Base-by-base conservation (phyloP, 2,113 vertebrate species). In the Anas platyrhynchos region DNA sequence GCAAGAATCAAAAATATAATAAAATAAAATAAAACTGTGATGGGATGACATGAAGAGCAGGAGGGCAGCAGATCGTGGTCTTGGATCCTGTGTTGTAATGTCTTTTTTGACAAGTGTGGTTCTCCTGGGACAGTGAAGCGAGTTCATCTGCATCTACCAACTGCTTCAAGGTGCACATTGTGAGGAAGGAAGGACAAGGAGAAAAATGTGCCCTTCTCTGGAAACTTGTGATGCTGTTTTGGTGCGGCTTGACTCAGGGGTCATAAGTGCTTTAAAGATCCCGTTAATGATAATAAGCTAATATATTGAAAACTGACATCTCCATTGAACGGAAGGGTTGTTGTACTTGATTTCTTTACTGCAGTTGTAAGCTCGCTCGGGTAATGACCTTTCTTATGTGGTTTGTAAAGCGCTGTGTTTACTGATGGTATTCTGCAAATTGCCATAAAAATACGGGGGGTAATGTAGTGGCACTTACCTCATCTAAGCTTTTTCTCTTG, bases 341-440 rank as follows among this genome's bases (percentile, higher is more conserved):
- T 79, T 91, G 46, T 79, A 54, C 55, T 87, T 31, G 55, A 50
- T 95, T 79, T 94, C 55, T 73, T 89, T 85, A 68, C 75, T 77
- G 50, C 55, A 80, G 89, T 71, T 89, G 44, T 83, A 83, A 89
- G 89, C 52, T 91, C 41, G 85, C 59, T 46, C 46, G 75, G 50
- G 62, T 78, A 92, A 48, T 68, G 89, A 84, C 83, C 88, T 92
- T 92, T 82, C 77, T 41, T 58, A 16, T 15, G 74, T 79, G 86
- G 13, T 91, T 79, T 82, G 29, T 82, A 71, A 87, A 91, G 76
- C 56, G 17, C 48, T 55, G 21, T 86, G 54, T 92, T 79, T 94
- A 71, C 72, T 82, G 38, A 71, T 44, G 20, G 83, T 67, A 48
- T 82, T 87, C 91, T 94, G 73, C 52, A 96, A 68, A 96, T 87